A percentile compares a stretch with the other conserved stretches of the same genome.
Evolutionary conservation across 2,113 vertebrate genomes (phyloP).

Genomic region (Zosterops pallidus): DNA sequence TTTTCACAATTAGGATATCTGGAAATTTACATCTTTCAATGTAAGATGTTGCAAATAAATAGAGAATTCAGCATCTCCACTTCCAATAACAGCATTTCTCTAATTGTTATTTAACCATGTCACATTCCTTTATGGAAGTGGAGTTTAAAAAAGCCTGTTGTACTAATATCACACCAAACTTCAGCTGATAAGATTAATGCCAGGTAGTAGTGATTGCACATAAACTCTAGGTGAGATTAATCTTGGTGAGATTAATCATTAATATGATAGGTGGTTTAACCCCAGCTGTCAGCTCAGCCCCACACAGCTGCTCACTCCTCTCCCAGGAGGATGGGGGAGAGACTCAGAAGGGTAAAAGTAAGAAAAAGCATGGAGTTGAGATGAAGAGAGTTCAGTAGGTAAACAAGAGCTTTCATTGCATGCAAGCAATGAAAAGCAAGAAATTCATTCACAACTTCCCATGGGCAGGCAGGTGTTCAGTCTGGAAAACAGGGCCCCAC

Average conservation of each 20-base stretch:
- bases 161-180: not conserved
- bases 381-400: not conserved
- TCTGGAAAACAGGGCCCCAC: not conserved
- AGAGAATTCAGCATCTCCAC: not conserved
- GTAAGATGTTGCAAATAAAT: not conserved
- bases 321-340: fast-evolving
- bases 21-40: not conserved
- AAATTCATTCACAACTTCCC: not conserved
- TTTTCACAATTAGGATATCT: not conserved
- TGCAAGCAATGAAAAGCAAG: not conserved
- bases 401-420: not conserved
- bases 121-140: not conserved
- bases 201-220: not conserved
- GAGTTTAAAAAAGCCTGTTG: not conserved
- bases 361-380: not conserved
- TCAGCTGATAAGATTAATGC: not conserved
- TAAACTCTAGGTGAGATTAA: not conserved
- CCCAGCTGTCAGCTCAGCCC: not conserved
- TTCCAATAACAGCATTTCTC: not conserved
- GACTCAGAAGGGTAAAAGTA: not conserved
- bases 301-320: fast-evolving
- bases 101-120: not conserved
- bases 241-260: not conserved
- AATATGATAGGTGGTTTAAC: not conserved
- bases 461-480: not conserved